Evolutionary conservation across 1,140 invertebrate species (phyloP), one percentile per base, ranked within the genome.

Genomic region (Venturia canescens): DNA sequence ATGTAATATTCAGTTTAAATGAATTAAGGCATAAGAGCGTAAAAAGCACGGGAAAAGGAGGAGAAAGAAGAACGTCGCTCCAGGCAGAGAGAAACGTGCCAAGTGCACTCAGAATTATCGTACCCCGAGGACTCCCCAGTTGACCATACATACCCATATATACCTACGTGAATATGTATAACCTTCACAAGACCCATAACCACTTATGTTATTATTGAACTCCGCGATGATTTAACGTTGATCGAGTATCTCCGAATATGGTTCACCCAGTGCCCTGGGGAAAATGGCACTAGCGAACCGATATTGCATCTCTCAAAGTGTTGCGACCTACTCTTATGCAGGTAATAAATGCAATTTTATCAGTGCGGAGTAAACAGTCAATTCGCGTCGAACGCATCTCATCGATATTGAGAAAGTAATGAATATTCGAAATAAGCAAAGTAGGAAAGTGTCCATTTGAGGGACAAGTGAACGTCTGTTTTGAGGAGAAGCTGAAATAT

Each of bases 211-310:
- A 72, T 79, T 78, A 71, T 50, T 77, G 84, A 79, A 71, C 50
- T 74, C 71, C 60, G 66, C 81, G 81, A 84, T 86, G 84, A 83
- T 86, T 86, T 86, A 84, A 85, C 80, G 82, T 86, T 87, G 84
- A 86, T 86, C 80, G 81, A 86, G 82, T 83, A 81, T 86, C 82
- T 85, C 80, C 81, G 67, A 86, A 84, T 86, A 85, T 87, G 80
- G 82, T 72, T 69, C 21, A 34, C 21, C 69, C 48, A 44, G 48
- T 81, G 80, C 80, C 79, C 78, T 77, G 23, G 76, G 75, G 76
- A 44, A 79, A 66, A 66, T 69, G 18, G 38, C 48, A 18, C 29
- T 48, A 38, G 53, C 53, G 60, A 75, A 82, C 83, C 75, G 81
- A 84, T 84, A 85, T 85, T 82, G 81, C 79, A 66, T 82, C 71